Percentiles rank a stretch among this genome's conserved stretches.
phyloP scores from a whole-genome alignment of 2,888 invertebrate genomes.

The Chalcis sispes region DNA sequence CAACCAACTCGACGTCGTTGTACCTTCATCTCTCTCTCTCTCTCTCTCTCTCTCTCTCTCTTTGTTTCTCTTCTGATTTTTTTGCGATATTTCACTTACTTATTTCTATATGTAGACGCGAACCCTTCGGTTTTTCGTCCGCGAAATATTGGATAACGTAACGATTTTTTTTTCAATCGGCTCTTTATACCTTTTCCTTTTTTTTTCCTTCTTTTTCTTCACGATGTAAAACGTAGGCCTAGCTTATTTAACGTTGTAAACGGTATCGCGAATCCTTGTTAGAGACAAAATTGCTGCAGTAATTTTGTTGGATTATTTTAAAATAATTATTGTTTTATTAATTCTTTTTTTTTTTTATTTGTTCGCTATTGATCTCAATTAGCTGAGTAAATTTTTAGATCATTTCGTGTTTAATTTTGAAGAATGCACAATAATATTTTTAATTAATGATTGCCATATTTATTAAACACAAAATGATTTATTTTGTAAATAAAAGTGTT shows the following conservation, averaged over 20 bases:
- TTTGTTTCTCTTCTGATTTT: slow-evolving; percentile 60
- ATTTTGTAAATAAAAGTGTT: no score
- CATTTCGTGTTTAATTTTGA: no score
- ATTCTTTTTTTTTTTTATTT: no score
- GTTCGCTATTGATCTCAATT: no score
- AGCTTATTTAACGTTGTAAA: slow-evolving; percentile 15
- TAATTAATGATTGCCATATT: no score
- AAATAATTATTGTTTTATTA: not conserved
- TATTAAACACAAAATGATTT: no score
- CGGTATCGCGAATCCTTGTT: not conserved
- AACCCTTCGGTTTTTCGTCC: slow-evolving; percentile 12
- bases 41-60: slow-evolving; percentile 29
- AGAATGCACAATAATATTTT: no score
- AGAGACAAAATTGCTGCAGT: not conserved
- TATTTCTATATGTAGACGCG: slow-evolving; percentile 61
- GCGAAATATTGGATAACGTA: slow-evolving; percentile 4
- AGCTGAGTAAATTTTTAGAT: no score
- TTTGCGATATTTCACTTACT: slow-evolving; percentile 69
- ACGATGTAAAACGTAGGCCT: not conserved
- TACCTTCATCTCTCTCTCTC: slow-evolving; percentile 4
- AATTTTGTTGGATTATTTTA: not conserved
- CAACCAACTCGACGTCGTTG: slow-evolving; percentile 3
- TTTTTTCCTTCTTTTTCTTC: not conserved
- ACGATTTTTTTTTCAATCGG: not conserved
- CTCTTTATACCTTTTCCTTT: not conserved